Evolutionary conservation across 2,888 invertebrate species (phyloP).

Genomic region (Pelosia muscerda): DNA sequence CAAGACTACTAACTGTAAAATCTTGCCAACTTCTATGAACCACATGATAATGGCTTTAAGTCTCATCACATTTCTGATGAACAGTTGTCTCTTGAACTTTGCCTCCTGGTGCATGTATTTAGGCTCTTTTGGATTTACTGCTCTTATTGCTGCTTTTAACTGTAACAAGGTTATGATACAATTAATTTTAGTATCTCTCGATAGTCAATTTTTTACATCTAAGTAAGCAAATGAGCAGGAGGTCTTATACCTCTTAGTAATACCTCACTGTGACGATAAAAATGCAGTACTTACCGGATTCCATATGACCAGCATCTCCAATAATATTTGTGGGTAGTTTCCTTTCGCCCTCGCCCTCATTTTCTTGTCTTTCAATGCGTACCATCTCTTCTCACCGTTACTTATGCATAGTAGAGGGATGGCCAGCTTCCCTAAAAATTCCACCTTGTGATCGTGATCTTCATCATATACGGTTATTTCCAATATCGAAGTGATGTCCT

Average conservation of each 20-base stretch:
- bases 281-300: slow-evolving; percentile 90
- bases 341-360: slow-evolving; percentile 96
- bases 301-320: slow-evolving; percentile 97
- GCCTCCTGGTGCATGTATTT: slow-evolving; percentile 98
- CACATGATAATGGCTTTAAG: slow-evolving; percentile 95
- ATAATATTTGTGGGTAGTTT: slow-evolving; percentile 93
- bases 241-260: too few relatives aligned
- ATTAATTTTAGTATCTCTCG: not conserved
- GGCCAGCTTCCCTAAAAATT: slow-evolving; percentile 97
- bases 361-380: slow-evolving; percentile 98
- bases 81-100: slow-evolving; percentile 97
- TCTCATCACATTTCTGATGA: slow-evolving; percentile 97
- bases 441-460: slow-evolving; percentile 98
- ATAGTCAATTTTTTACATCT: not conserved
- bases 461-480: slow-evolving; percentile 99
- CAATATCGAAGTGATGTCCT: slow-evolving; percentile 97
- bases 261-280: not conserved
- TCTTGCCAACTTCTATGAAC: slow-evolving; percentile 95
- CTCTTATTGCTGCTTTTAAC: slow-evolving; percentile 95
- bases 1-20: slow-evolving; percentile 90
- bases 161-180: slow-evolving; percentile 55
- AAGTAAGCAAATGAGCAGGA: too few relatives aligned
- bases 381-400: slow-evolving; percentile 98
- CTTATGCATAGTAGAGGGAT: slow-evolving; percentile 95
- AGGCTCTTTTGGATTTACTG: slow-evolving; percentile 97